A percentile compares a stretch with the other conserved stretches of the same genome.
phyloP scores from a whole-genome alignment of 1,140 invertebrate genomes.

The Subanguina moxae region DNA sequence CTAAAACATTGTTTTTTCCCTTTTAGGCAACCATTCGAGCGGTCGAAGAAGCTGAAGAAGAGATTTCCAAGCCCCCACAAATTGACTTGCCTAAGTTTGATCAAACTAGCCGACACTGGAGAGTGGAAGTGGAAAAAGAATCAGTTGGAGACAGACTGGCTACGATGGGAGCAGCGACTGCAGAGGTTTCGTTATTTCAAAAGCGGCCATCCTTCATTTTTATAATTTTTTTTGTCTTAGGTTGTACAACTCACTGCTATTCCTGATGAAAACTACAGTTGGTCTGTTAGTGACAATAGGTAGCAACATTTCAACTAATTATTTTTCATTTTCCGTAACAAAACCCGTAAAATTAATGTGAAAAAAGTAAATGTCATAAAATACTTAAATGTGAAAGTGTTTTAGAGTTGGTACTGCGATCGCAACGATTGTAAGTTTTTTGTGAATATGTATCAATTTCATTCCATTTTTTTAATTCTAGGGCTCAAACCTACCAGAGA shows the following conservation, averaged over 20 bases:
- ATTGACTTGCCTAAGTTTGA: slow-evolving; percentile 56
- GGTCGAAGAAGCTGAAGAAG: slow-evolving; percentile 76
- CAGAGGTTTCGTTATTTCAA: slow-evolving; percentile 65
- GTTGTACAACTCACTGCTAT: slow-evolving; percentile 85
- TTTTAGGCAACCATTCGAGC: slow-evolving; percentile 72
- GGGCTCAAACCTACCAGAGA: slow-evolving; percentile 90
- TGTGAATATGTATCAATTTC: too few relatives aligned
- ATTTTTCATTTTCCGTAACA: too few relatives aligned
- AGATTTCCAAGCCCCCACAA: slow-evolving; percentile 52
- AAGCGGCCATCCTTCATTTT: background rate
- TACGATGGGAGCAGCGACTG: slow-evolving; percentile 97
- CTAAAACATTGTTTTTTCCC: too few relatives aligned
- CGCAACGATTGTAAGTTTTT: slow-evolving; percentile 89
- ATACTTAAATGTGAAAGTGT: too few relatives aligned
- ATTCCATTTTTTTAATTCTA: too few relatives aligned
- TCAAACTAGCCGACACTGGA: slow-evolving; percentile 61
- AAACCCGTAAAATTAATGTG: too few relatives aligned
- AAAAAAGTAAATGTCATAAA: too few relatives aligned
- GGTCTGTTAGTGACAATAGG: slow-evolving; percentile 71
- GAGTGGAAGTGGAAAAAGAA: slow-evolving; percentile 89
- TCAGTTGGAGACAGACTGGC: slow-evolving; percentile 91
- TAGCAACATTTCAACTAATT: too few relatives aligned
- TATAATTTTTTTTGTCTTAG: slow-evolving; percentile 22
- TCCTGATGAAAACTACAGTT: slow-evolving; percentile 59
- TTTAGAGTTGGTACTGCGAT: slow-evolving; percentile 92